Base-by-base conservation (phyloP, 1,140 invertebrate genomes). In the Popillia japonica region DNA sequence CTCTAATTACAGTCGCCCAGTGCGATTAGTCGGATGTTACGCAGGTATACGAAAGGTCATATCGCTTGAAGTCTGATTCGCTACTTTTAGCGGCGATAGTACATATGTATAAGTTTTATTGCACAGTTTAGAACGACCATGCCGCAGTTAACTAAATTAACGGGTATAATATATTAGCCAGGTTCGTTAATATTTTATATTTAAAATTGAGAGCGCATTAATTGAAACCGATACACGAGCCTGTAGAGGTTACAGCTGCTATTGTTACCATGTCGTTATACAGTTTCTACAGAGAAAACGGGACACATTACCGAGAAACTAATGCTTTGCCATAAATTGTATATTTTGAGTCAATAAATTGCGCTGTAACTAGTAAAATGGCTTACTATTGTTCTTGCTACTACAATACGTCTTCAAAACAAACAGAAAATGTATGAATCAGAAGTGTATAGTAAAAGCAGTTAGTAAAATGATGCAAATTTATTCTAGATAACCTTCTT, bases 81-180 rank as follows among this genome's bases (percentile, higher is more conserved):
- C n/a, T n/a, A n/a, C n/a, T n/a, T n/a, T n/a, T n/a, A n/a, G n/a
- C n/a, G n/a, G n/a, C n/a, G n/a, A n/a, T n/a, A n/a, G n/a, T n/a
- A n/a, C n/a, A n/a, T n/a, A n/a, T n/a, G n/a, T n/a, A n/a, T 55
- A 55, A 55, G 17, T 55, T 55, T 55, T 55, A 55, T 55, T 55
- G 48, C 11, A n/a, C 14, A 17, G 48, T 55, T 55, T 55, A 55
- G n/a, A 55, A 17, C 48, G 48, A 55, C 11, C 48, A 55, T n/a
- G 48, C 48, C 11, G 14, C 14, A 55, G 48, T 55, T 55, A 55
- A 55, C 14, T 55, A 55, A 55, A 55, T 55, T 55, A 55, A 55
- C 48, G 48, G 48, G 48, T 55, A 55, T 17, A n/a, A n/a, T n/a
- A 14, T 55, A 14, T 55, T 55, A 55, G 17, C 48, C 48, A 34